Base-by-base conservation (phyloP, 1,140 invertebrate species). In the Dendrolimus kikuchii region DNA sequence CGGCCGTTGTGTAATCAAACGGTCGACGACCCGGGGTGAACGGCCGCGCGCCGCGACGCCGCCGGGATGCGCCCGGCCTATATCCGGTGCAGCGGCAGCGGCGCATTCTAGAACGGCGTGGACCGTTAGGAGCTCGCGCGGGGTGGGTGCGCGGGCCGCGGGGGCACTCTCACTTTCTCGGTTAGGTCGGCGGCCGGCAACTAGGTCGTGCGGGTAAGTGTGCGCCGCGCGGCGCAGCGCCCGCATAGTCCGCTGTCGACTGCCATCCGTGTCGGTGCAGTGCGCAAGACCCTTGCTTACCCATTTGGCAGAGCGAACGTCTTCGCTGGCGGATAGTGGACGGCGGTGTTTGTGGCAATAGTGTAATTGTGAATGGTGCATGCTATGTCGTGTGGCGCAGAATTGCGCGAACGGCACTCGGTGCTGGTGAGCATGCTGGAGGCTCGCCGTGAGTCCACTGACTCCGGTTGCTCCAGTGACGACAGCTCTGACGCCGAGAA, bases 391-490 rank as follows among this genome's bases (percentile, higher is more conserved):
- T 82, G 80, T 62, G 73, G 73, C 71, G 77, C 81, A 46, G 84
- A 77, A 66, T 60, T 80, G 71, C 82, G 81, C 72, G 79, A 78
- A 53, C 73, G 83, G 67, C 85, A 88, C 62, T 86, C 84, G 69
- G 87, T 88, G 69, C 77, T 88, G 59, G 86, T 88, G 73, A 86
- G 82, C 79, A 88, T 88, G 84, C 74, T 89, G 81, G 88, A 89
- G 78, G 82, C 81, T 59, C 86, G 88, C 53, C 81, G 77, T 47
- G 81, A 84, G 62, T 86, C 85, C 44, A 81, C 72, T 54, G 89
- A 90, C 71, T 90, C 89, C 47, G 90, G 90, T 53, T 91, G 90
- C 80, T 91, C 91, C 63, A 91, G 90, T 71, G 91, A 91, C 70
- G 82, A 85, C 45, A 78, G 78, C 64, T 81, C 82, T 40, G 86